Evolutionary conservation across 2,797 vertebrate species (phyloP).

Genomic region (Miichthys miiuy): DNA sequence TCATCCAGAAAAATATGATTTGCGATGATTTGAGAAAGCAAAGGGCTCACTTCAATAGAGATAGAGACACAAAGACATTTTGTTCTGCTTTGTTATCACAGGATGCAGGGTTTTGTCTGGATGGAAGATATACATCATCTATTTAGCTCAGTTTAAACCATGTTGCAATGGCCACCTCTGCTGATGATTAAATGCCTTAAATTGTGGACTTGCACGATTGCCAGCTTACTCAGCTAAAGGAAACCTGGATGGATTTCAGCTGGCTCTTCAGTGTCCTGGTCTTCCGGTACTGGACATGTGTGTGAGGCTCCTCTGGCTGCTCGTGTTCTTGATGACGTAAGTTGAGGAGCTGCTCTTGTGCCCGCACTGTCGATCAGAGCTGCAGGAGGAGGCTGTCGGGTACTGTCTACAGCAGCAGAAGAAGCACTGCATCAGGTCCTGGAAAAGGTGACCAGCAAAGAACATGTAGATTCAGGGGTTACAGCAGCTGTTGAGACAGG

Average conservation of each 20-base stretch:
- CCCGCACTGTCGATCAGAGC: constrained; percentile 64
- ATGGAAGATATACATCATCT: constrained; percentile 28
- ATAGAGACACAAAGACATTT: constrained; percentile 18
- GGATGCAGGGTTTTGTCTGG: constrained; percentile 5
- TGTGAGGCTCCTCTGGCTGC: constrained; percentile 89
- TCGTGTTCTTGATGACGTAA: constrained; percentile 84
- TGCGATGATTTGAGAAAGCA: constrained; percentile 11
- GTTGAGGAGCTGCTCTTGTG: constrained; percentile 88
- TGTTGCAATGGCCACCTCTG: constrained; percentile 8
- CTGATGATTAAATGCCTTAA: constrained; percentile 39
- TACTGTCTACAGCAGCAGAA: constrained; percentile 87
- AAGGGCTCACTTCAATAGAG: not conserved
- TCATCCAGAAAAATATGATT: not conserved
- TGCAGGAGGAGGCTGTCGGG: constrained; percentile 61
- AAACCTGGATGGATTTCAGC: constrained; percentile 28
- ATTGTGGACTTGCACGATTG: not conserved
- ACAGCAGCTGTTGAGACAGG: constrained; percentile 98
- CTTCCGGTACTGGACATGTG: constrained; percentile 79
- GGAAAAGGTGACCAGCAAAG: constrained; percentile 95
- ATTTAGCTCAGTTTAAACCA: constrained; percentile 20
- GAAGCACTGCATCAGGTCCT: constrained; percentile 87
- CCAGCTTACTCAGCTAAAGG: constrained; percentile 13
- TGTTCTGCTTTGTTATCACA: constrained; percentile 31
- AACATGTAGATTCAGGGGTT: constrained; percentile 99
- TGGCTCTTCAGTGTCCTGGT: constrained; percentile 39